These are phyloP conservation scores for Parapristionchus giblindavisi DNA, from an alignment of 2,888 invertebrate species.

Conservation along the genomic window DNA sequence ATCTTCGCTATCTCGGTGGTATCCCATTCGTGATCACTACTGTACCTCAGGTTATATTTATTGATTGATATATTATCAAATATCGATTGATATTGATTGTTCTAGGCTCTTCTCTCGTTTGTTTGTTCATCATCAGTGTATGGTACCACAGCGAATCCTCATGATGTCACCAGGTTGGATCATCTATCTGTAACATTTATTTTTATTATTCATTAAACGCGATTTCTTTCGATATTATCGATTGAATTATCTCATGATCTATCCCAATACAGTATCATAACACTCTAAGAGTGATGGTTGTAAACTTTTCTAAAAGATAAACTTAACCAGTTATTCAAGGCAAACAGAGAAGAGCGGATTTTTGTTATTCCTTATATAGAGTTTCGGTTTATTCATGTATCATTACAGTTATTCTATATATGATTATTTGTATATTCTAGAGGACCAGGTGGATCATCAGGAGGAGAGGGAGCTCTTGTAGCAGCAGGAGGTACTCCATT, in stretches of 20 bases:
- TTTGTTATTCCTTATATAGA: neutral
- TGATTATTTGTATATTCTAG: constrained; percentile 38
- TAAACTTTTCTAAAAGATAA: too few species aligned
- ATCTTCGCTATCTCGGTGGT: constrained; percentile 71
- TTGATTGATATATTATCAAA: neutral
- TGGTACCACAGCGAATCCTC: constrained; percentile 72
- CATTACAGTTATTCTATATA: neutral
- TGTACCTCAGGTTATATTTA: constrained; percentile 57
- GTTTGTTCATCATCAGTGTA: constrained; percentile 71
- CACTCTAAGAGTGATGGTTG: too few species aligned
- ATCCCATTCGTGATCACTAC: constrained; percentile 73
- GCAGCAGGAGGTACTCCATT: constrained; percentile 72
- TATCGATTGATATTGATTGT: constrained; percentile 41
- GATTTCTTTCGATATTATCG: neutral
- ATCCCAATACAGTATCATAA: too few species aligned
- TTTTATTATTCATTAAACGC: neutral
- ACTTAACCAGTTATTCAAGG: too few species aligned
- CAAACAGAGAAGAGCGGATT: neutral
- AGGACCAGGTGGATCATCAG: constrained; percentile 72
- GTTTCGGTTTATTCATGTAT: constrained; percentile 5
- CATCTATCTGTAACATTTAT: neutral
- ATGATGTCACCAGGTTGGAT: constrained; percentile 58
- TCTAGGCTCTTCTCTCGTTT: constrained; percentile 68
- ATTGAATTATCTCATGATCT: neutral
- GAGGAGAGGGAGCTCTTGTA: constrained; percentile 72